Evolutionary conservation across 2,888 invertebrate species (phyloP).

Genomic region (Crossocerus cetratus): DNA sequence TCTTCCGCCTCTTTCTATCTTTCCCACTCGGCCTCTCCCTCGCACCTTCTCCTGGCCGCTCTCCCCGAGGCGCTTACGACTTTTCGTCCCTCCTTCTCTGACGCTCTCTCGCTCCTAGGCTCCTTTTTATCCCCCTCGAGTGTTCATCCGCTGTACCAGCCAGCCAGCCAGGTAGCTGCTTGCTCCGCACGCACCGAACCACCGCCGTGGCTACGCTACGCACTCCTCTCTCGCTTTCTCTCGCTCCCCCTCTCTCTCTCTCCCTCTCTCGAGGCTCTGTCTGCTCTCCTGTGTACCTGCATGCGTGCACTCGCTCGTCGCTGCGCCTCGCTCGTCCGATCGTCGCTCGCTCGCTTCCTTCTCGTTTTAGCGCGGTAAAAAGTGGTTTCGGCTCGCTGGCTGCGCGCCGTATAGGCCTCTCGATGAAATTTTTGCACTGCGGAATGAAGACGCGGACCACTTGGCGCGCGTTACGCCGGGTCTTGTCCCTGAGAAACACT

Average conservation of each 20-base stretch:
- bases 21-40: constrained; percentile 7
- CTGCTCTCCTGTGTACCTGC: too few species aligned
- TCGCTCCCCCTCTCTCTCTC: not conserved
- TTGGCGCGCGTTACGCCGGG: not conserved
- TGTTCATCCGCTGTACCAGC: constrained; percentile 35
- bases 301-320: constrained; percentile 3
- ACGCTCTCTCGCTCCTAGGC: not conserved
- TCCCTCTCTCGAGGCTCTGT: constrained; percentile 3
- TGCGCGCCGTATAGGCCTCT: constrained; percentile 6
- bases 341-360: not conserved
- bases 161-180: constrained; percentile 42
- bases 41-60: not conserved
- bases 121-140: constrained; percentile 15
- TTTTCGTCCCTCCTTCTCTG: constrained; percentile 14
- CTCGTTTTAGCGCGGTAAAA: constrained; percentile 38
- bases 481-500: not conserved
- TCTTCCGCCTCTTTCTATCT: not conserved
- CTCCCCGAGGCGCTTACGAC: constrained; percentile 5
- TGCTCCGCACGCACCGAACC: constrained; percentile 26
- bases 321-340: constrained; percentile 7
- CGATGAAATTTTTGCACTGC: constrained; percentile 3
- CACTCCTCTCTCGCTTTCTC: not conserved
- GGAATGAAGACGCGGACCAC: constrained; percentile 1
- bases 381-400: constrained; percentile 43
- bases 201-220: constrained; percentile 22